phyloP scores from a whole-genome alignment of 2,888 invertebrate genomes.

The Gisinianus flammeolus region DNA sequence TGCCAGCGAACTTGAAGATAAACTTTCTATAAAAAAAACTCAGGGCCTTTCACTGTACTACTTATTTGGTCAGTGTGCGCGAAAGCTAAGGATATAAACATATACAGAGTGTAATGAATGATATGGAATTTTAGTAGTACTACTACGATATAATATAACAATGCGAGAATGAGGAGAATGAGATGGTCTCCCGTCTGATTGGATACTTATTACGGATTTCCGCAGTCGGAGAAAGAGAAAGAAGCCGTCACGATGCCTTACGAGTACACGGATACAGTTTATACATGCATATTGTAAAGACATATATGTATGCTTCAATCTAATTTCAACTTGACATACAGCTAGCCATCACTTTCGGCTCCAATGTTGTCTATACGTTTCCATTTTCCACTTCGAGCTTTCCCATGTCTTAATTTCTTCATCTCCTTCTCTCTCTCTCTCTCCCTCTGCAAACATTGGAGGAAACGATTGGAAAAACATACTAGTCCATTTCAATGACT shows the following conservation, averaged over 20 bases:
- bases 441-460: conserved; percentile 3
- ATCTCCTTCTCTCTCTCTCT: not conserved
- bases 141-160: not conserved
- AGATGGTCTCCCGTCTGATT: not conserved
- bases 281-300: no score
- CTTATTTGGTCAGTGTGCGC: not conserved
- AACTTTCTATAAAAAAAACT: not conserved
- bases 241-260: not conserved
- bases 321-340: conserved; percentile 24
- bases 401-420: no score
- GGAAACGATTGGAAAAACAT: not conserved
- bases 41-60: not conserved
- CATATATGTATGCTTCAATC: conserved; percentile 17
- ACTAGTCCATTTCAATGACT: not conserved
- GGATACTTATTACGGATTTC: not conserved
- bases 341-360: not conserved
- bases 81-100: no score
- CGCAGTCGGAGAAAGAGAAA: not conserved
- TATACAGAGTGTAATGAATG: not conserved
- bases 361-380: not conserved
- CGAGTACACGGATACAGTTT: no score
- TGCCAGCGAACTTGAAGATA: not conserved
- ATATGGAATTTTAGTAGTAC: not conserved
- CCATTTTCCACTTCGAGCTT: no score
- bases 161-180: not conserved